phyloP scores from a whole-genome alignment of 2,797 vertebrate genomes.

The Gastrophryne carolinensis region DNA sequence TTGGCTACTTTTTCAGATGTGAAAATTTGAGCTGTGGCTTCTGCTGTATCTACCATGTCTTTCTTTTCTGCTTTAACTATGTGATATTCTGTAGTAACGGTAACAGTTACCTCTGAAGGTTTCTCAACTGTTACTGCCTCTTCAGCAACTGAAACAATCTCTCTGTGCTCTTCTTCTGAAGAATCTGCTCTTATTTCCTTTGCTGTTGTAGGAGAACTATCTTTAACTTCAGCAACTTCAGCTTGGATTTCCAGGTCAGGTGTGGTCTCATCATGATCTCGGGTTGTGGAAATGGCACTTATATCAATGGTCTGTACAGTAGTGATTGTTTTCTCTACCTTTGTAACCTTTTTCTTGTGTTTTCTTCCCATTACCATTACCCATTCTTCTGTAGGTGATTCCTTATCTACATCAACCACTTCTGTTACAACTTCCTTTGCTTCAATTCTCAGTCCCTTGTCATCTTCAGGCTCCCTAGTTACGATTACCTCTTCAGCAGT shows the following conservation, averaged over 20 bases:
- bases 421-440: background rate
- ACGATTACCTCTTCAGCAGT: too few species aligned
- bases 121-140: too few species aligned
- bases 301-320: background rate
- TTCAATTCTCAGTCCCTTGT: background rate
- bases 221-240: background rate
- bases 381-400: background rate
- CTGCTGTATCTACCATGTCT: too few species aligned
- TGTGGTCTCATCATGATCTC: background rate
- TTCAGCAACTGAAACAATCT: too few species aligned
- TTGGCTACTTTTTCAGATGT: too few species aligned
- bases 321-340: constrained; percentile 6
- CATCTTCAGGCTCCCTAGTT: too few species aligned
- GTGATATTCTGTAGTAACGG: too few species aligned
- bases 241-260: background rate
- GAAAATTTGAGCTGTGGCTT: too few species aligned
- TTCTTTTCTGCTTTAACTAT: too few species aligned
- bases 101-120: too few species aligned
- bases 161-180: too few species aligned
- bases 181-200: too few species aligned
- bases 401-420: background rate
- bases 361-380: background rate
- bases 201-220: background rate
- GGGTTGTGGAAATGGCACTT: background rate
- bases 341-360: constrained; percentile 21